phyloP scores from a whole-genome alignment of 2,888 invertebrate species.

The Epirrhoe tristata region DNA sequence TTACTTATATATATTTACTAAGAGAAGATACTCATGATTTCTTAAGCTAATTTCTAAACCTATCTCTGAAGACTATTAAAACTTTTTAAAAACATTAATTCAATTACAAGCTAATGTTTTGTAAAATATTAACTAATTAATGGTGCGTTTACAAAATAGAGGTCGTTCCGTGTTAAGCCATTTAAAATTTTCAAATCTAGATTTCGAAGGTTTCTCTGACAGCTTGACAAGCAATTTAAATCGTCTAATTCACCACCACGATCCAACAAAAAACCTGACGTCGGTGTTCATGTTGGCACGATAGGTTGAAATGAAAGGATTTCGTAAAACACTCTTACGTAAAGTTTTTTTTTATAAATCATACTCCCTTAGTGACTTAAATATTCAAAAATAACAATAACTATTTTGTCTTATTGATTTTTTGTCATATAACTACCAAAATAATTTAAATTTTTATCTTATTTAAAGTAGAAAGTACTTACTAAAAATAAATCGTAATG shows the following conservation, averaged over 20 bases:
- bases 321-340: constrained; percentile 19
- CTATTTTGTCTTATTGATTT: no score
- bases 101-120: not conserved
- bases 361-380: no score
- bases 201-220: constrained; percentile 41
- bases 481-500: no score
- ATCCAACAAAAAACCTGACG: constrained; percentile 33
- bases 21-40: no score
- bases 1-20: no score
- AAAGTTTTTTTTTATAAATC: not conserved
- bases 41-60: no score
- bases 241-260: constrained; percentile 39
- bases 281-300: constrained; percentile 27
- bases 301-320: constrained; percentile 34
- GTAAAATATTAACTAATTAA: not conserved
- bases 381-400: no score
- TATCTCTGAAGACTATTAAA: no score
- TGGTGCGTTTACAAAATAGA: constrained; percentile 21
- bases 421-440: no score
- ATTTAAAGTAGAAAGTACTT: no score
- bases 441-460: no score
- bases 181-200: constrained; percentile 40
- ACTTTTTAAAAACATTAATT: not conserved
- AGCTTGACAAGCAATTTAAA: constrained; percentile 46
- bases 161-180: constrained; percentile 36